Conservation (phyloP, 2,113 vertebrate genomes). For the Anas platyrhynchos region DNA sequence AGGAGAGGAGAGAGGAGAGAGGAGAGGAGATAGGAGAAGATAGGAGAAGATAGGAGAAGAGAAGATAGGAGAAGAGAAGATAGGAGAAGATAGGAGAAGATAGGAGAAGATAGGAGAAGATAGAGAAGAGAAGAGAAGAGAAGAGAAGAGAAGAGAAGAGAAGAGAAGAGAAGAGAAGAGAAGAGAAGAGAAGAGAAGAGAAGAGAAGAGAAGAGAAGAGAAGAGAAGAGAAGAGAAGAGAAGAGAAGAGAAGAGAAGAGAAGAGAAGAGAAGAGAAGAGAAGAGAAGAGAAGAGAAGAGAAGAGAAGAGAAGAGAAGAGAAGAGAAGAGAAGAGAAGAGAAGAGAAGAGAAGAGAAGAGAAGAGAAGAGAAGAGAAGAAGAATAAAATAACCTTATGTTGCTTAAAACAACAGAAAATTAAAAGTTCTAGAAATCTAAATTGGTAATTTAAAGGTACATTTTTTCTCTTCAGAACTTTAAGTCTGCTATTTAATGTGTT, state of each 20-base stretch:
- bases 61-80: not conserved
- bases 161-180: no score
- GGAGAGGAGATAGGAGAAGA: not conserved
- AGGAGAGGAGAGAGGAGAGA: no score
- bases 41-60: not conserved
- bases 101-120: no score
- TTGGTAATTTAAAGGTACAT: constrained; percentile 21
- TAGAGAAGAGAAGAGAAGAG: no score
- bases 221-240: not conserved
- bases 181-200: no score
- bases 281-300: no score
- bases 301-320: no score
- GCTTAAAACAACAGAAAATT: constrained; percentile 20
- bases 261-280: not conserved
- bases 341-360: no score
- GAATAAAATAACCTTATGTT: not conserved
- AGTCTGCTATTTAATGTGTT: constrained; percentile 73
- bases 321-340: not conserved
- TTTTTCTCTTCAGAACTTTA: constrained; percentile 70
- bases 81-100: not conserved
- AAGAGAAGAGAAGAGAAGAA: no score
- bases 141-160: no score
- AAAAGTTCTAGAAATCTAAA: constrained; percentile 39
- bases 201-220: no score
- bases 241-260: not conserved